Conservation (phyloP, 2,888 invertebrate genomes). For the Prosopocoilus inquinatus region DNA sequence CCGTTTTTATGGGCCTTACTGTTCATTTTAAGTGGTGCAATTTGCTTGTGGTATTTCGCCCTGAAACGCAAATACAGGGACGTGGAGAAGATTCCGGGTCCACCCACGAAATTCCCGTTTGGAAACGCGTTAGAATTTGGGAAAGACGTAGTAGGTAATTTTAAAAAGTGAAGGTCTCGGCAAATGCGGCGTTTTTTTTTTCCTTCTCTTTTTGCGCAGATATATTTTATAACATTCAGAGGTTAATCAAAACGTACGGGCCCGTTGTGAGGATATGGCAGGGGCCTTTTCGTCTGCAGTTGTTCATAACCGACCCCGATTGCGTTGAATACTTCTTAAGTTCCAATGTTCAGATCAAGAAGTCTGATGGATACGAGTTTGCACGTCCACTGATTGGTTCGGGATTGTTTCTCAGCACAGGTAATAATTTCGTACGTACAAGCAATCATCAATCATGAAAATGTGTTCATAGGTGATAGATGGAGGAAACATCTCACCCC, state of each 20-base stretch:
- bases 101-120: constrained; percentile 15
- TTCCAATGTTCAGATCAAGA: constrained; percentile 7
- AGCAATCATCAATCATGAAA: not conserved
- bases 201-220: no score
- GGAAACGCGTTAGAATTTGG: constrained; percentile 22
- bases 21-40: not conserved
- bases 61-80: not conserved
- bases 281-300: not conserved
- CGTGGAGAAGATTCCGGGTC: constrained; percentile 21
- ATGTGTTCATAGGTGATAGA: not conserved
- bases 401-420: not conserved
- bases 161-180: not conserved
- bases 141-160: constrained; percentile 16
- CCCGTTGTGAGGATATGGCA: constrained; percentile 8
- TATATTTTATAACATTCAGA: not conserved
- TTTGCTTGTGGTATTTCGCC: not conserved
- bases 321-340: constrained; percentile 4
- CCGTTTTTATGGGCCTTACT: no score
- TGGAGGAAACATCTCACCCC: constrained; percentile 41
- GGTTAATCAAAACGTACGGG: constrained; percentile 3
- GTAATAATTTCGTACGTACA: not conserved
- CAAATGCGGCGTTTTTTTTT: no score
- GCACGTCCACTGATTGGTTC: not conserved
- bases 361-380: constrained; percentile 6
- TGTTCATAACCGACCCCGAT: constrained; percentile 5